Conservation (phyloP, 1,140 invertebrate genomes). For the Drosophila prosaltans region DNA sequence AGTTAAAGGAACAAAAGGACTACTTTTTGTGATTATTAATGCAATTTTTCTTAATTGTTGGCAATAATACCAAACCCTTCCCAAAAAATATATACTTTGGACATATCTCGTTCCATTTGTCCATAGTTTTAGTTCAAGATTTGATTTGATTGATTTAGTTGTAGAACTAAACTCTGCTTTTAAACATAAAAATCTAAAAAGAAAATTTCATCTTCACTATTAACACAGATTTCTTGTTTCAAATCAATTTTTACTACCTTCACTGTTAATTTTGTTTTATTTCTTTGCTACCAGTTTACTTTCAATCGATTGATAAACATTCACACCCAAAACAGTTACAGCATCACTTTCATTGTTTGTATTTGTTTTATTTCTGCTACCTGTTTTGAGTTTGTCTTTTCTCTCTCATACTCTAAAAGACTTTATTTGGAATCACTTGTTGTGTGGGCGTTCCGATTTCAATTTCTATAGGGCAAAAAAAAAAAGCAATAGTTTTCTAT, state of each 20-base stretch:
- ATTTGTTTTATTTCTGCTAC: background rate
- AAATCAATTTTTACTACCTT: background rate
- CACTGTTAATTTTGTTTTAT: background rate
- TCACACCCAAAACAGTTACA: conserved; percentile 6
- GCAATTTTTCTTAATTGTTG: too few relatives aligned
- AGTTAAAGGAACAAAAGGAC: too few relatives aligned
- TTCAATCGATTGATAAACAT: conserved; percentile 3
- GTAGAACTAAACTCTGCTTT: too few relatives aligned
- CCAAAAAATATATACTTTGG: too few relatives aligned
- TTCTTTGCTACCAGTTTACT: background rate
- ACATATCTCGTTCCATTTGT: too few relatives aligned
- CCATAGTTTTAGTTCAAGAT: too few relatives aligned
- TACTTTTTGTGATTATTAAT: too few relatives aligned
- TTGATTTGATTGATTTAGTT: too few relatives aligned
- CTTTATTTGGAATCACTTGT: conserved; percentile 45
- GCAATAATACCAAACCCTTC: too few relatives aligned
- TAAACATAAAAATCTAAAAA: too few relatives aligned
- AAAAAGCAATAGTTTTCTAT: conserved; percentile 14
- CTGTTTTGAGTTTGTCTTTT: conserved; percentile 13
- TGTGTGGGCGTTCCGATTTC: conserved; percentile 69
- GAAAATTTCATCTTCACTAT: too few relatives aligned
- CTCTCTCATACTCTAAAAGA: background rate
- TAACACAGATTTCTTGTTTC: background rate
- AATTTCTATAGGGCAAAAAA: conserved; percentile 49
- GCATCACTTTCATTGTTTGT: conserved; percentile 11